phyloP scores from a whole-genome alignment of 2,797 vertebrate genomes.

The Hippoglossus hippoglossus region DNA sequence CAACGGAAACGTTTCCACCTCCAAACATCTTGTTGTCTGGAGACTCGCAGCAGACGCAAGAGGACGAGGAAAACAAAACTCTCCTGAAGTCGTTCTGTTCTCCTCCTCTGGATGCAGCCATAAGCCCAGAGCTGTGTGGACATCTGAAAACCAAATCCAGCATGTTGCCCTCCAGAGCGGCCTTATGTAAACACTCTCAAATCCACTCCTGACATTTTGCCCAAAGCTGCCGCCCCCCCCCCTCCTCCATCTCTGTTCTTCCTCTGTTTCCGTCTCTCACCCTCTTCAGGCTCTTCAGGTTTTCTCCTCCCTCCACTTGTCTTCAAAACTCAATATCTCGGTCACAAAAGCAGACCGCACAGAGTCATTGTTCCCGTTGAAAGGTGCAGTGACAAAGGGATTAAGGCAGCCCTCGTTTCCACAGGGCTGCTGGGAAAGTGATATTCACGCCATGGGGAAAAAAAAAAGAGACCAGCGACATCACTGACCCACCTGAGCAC shows the following conservation, averaged over 20 bases:
- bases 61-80: too few relatives aligned
- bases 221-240: slow-evolving; percentile 20
- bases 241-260: slow-evolving; percentile 21
- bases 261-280: slow-evolving; percentile 20
- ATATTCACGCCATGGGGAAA: slow-evolving; percentile 50
- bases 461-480: slow-evolving; percentile 36
- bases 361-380: slow-evolving; percentile 66
- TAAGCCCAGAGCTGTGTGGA: too few relatives aligned
- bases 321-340: slow-evolving; percentile 57
- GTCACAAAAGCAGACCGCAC: slow-evolving; percentile 53
- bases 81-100: too few relatives aligned
- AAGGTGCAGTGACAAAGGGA: slow-evolving; percentile 60
- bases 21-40: too few relatives aligned
- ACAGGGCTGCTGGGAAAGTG: slow-evolving; percentile 44
- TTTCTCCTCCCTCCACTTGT: slow-evolving; percentile 6
- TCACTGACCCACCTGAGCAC: slow-evolving; percentile 23
- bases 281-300: neutral
- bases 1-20: too few relatives aligned
- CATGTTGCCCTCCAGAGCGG: slow-evolving; percentile 33
- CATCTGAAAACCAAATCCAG: slow-evolving; percentile 36
- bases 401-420: slow-evolving; percentile 57
- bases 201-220: slow-evolving; percentile 50
- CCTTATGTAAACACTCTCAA: slow-evolving; percentile 59
- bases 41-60: too few relatives aligned
- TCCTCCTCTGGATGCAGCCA: too few relatives aligned